phyloP scores from a whole-genome alignment of 2,888 invertebrate species.

The Cryptophagus acutangulus region DNA sequence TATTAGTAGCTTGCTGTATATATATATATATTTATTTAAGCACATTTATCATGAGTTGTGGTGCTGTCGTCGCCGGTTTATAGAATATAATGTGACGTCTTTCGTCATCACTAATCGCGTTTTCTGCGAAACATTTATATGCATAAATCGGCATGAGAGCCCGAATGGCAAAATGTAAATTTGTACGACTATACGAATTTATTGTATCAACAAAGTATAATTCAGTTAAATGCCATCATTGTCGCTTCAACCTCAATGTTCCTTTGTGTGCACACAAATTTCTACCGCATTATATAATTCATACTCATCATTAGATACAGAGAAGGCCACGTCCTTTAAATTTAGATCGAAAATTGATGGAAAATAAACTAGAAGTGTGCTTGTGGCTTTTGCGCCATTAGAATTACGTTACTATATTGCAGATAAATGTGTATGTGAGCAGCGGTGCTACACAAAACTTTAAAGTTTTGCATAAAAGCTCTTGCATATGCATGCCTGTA shows the following conservation, averaged over 20 bases:
- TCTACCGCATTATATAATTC: neutral
- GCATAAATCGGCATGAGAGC: constrained; percentile 11
- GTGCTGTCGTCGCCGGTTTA: constrained; percentile 7
- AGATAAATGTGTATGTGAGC: constrained; percentile 1
- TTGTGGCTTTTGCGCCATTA: neutral
- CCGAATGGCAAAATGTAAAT: constrained; percentile 11
- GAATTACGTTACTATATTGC: neutral
- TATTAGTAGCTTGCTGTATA: too few relatives aligned
- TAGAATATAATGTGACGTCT: constrained; percentile 13
- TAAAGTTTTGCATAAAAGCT: constrained; percentile 1
- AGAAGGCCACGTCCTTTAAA: too few relatives aligned
- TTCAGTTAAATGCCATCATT: constrained; percentile 8
- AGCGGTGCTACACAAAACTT: too few relatives aligned
- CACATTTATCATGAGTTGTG: constrained; percentile 10
- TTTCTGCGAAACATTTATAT: constrained; percentile 5
- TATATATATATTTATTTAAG: too few relatives aligned
- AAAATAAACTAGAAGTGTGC: too few relatives aligned
- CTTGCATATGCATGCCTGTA: neutral
- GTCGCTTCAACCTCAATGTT: neutral
- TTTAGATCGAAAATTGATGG: too few relatives aligned
- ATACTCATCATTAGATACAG: neutral
- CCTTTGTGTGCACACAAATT: constrained; percentile 2
- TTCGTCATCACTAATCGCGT: constrained; percentile 13
- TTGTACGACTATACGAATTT: constrained; percentile 6
- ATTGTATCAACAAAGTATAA: constrained; percentile 12